These are phyloP conservation scores for Pteropus alecto DNA, from an alignment of 2,113 vertebrate genomes.

Conservation along the genomic window DNA sequence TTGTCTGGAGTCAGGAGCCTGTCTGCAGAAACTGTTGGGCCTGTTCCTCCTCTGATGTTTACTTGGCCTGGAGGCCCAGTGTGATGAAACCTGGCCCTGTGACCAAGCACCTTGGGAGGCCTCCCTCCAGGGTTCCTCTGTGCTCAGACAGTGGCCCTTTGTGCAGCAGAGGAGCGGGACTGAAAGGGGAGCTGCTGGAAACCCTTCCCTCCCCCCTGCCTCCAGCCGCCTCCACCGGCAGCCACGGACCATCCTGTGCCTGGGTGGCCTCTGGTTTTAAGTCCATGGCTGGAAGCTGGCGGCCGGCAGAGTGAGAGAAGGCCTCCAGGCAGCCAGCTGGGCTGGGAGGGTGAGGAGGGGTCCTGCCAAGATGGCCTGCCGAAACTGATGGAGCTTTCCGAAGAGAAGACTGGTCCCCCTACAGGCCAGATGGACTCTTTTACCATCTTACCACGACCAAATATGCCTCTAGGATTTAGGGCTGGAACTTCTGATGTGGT, in stretches of 20 bases:
- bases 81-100: constrained; percentile 69
- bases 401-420: background rate
- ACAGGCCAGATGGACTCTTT: background rate
- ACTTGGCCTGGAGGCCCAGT: constrained; percentile 58
- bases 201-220: background rate
- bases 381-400: background rate
- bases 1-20: background rate
- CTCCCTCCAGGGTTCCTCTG: constrained; percentile 66
- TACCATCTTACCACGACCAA: too few species aligned
- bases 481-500: background rate
- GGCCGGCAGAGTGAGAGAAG: background rate
- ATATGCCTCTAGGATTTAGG: background rate
- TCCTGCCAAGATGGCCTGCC: background rate
- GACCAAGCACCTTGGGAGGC: constrained; percentile 74
- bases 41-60: constrained; percentile 61
- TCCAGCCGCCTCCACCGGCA: background rate
- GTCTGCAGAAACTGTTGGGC: constrained; percentile 46
- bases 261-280: constrained; percentile 67
- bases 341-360: background rate
- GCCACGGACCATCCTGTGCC: constrained; percentile 3
- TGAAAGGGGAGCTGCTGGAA: constrained; percentile 67
- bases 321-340: background rate
- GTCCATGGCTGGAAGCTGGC: background rate
- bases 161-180: constrained; percentile 43
- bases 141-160: constrained; percentile 74